Evolutionary conservation across 2,113 vertebrate species (phyloP).

Genomic region (Amia ocellicauda): DNA sequence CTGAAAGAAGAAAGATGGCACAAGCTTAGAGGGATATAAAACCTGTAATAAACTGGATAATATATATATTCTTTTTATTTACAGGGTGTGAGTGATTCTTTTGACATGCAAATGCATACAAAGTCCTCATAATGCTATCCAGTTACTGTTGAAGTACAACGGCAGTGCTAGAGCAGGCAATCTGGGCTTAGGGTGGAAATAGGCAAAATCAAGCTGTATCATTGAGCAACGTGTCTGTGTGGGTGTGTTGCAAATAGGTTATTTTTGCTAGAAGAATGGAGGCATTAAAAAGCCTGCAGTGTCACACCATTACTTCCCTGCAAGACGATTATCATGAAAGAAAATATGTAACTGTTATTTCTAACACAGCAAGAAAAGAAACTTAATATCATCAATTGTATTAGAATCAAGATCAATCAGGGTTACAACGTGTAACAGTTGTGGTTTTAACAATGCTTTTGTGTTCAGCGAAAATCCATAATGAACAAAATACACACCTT

Average conservation of each 20-base stretch:
- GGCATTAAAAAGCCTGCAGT: constrained; percentile 61
- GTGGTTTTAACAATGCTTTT: constrained; percentile 43
- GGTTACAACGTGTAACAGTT: constrained; percentile 55
- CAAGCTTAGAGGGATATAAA: constrained; percentile 40
- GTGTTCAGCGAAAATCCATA: constrained; percentile 23
- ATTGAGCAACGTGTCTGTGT: constrained; percentile 57
- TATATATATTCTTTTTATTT: constrained; percentile 57
- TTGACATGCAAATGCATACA: constrained; percentile 68
- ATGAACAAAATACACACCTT: constrained; percentile 17
- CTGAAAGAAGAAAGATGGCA: constrained; percentile 40
- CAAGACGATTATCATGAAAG: constrained; percentile 72
- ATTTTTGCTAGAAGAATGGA: constrained; percentile 64
- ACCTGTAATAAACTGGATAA: constrained; percentile 56
- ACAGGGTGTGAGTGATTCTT: constrained; percentile 61
- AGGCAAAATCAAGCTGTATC: constrained; percentile 47
- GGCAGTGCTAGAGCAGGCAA: constrained; percentile 49
- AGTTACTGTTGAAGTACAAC: constrained; percentile 57
- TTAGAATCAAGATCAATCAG: constrained; percentile 67
- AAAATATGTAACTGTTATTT: constrained; percentile 68
- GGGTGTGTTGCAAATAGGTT: constrained; percentile 71
- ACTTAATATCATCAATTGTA: constrained; percentile 72
- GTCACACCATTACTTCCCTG: constrained; percentile 55
- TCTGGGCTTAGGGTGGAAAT: constrained; percentile 53
- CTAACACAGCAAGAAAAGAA: constrained; percentile 48
- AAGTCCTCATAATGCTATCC: constrained; percentile 56